These are phyloP conservation scores for Gadopsis bispinosus DNA, from an alignment of 2,797 vertebrate species.

Conservation along the genomic window DNA sequence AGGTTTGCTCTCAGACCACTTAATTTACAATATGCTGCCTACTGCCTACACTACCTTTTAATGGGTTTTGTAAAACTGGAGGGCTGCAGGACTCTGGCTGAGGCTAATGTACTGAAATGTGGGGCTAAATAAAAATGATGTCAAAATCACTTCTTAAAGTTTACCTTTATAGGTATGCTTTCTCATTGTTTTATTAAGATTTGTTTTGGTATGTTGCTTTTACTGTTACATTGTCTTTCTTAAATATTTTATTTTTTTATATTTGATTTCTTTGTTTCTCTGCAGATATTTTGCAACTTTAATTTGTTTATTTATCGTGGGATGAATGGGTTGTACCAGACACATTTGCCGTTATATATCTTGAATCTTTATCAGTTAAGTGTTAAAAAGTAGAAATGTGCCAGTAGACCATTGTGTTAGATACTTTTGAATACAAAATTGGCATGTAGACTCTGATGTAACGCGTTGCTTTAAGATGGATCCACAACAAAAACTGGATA, in stretches of 20 bases:
- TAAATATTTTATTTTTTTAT: background rate
- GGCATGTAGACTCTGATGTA: constrained; percentile 1
- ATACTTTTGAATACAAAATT: constrained; percentile 15
- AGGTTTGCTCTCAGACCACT: no score
- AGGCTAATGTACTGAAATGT: background rate
- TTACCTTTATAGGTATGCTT: background rate
- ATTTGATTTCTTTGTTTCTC: background rate
- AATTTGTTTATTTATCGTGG: background rate
- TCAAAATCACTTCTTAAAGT: background rate
- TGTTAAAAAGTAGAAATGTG: background rate
- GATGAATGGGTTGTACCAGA: background rate
- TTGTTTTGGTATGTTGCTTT: background rate
- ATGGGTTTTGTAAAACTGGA: background rate
- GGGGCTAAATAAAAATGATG: background rate
- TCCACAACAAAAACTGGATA: constrained; percentile 34
- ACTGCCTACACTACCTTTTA: no score
- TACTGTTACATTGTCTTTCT: background rate
- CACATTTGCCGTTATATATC: background rate
- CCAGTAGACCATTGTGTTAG: background rate
- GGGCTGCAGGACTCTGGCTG: background rate
- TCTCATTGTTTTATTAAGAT: background rate
- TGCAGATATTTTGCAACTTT: background rate
- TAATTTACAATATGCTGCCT: no score
- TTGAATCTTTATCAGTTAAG: background rate
- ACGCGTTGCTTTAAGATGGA: constrained; percentile 12